Base-by-base conservation (phyloP, 37 sponge, comb jelly and placozoan genomes). In the Amphimedon queenslandica region DNA sequence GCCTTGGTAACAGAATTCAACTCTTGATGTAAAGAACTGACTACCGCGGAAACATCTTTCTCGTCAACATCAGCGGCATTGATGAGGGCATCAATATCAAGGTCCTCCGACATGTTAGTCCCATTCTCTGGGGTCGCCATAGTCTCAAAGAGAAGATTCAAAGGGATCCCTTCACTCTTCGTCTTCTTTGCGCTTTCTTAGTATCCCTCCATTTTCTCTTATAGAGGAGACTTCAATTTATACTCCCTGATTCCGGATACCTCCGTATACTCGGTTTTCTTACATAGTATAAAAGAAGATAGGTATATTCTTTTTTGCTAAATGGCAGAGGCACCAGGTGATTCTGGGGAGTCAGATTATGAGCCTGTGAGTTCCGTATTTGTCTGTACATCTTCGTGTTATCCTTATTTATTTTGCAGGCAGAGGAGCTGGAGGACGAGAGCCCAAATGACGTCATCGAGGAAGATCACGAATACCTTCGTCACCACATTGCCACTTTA, bases 321-420 rank as follows among this genome's bases (percentile, higher is more conserved):
- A 42, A 82, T 82, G 66, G 55, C 83, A 63, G 83, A 70, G 58
- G 71, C 71, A 40, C 69, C 63, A 34, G 76, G 41, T 63, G 83
- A 32, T 39, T 75, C 70, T 38, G 71, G 70, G 39, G 65, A 58
- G 37, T 70, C 63, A 37, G 80, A 79, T 23, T 57, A 79, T 40
- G 71, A 79, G 37, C 64, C 69, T 32, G 80, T 79, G n/a, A 60
- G 71, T 79, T 0, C 30, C 30, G 8, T 20, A 40, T 73, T 57
- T 20, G 13, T 24, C 25, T 63, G 2, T 51, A 36, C 55, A 58
- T 25, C 40, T 71, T 18, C 30, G 71, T 2, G 51, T 57, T 4
- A 27, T 6, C 4, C 13, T 39, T 64, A 13, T 69, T 56, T 18
- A 47, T 47, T 18, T 18, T 47, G 13, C 8, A 18, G 53, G 53